phyloP scores from a whole-genome alignment of 2,113 vertebrate species.

The Cynopterus brachyotis region DNA sequence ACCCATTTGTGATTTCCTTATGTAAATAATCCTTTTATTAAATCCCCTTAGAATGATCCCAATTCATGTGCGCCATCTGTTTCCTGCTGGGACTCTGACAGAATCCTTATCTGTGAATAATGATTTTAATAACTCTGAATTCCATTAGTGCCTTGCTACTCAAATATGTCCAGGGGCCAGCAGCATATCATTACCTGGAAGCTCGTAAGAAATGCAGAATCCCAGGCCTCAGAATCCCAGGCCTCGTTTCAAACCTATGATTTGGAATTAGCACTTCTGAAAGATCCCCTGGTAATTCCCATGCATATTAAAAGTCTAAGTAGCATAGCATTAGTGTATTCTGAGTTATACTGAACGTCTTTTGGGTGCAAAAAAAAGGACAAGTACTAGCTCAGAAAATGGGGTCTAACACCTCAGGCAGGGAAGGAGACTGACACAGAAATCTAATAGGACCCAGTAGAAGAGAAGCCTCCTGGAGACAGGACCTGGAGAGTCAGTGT shows the following conservation, averaged over 20 bases:
- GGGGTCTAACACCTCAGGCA: neutral
- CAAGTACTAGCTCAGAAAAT: neutral
- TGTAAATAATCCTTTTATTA: constrained; percentile 49
- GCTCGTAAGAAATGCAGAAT: neutral
- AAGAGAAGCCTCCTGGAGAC: neutral
- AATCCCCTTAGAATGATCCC: neutral
- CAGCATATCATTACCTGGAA: neutral
- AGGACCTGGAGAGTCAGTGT: neutral
- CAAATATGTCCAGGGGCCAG: neutral
- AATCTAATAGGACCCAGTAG: neutral
- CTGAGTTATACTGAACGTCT: neutral
- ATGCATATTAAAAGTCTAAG: neutral
- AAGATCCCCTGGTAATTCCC: neutral
- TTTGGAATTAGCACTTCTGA: neutral
- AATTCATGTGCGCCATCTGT: constrained; percentile 46
- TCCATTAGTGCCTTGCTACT: constrained; percentile 29
- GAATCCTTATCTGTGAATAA: constrained; percentile 53
- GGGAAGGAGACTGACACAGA: neutral
- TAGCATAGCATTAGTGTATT: neutral
- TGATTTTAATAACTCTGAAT: constrained; percentile 55
- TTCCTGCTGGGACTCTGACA: constrained; percentile 45
- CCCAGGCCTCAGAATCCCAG: neutral
- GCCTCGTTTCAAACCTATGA: rapidly evolving
- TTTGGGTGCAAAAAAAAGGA: neutral
- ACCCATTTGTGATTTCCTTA: neutral